Evolutionary conservation across 2,888 invertebrate species (phyloP).

Genomic region (Xanthia icteritia): DNA sequence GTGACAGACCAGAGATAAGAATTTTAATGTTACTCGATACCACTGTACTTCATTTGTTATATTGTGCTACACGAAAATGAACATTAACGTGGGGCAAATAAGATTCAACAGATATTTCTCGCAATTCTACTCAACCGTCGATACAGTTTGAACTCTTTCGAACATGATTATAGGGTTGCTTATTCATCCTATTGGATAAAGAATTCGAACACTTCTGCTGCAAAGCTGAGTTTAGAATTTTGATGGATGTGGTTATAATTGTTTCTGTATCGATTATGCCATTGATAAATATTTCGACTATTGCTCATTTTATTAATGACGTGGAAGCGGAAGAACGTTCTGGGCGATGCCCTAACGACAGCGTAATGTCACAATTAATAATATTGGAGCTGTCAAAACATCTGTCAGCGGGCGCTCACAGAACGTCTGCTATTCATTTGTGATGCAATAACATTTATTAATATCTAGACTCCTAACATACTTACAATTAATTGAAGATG

Average conservation of each 20-base stretch:
- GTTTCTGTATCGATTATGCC: conserved; percentile 91
- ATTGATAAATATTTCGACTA: conserved; percentile 90
- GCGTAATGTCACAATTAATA: conserved; percentile 89
- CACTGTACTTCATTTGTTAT: conserved; percentile 76
- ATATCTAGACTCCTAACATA: conserved; percentile 41
- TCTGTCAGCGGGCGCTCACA: conserved; percentile 81
- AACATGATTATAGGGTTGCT: conserved; percentile 65
- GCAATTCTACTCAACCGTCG: conserved; percentile 35
- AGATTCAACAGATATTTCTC: conserved; percentile 57
- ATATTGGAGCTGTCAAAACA: conserved; percentile 89
- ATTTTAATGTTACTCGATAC: conserved; percentile 89
- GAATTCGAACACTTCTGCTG: conserved; percentile 76
- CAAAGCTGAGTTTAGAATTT: conserved; percentile 85
- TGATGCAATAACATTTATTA: conserved; percentile 81
- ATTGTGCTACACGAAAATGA: conserved; percentile 68
- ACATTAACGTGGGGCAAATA: conserved; percentile 66
- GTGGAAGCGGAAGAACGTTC: conserved; percentile 88
- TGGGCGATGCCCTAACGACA: conserved; percentile 86
- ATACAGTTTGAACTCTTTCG: conserved; percentile 75
- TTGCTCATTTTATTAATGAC: conserved; percentile 90
- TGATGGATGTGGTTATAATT: conserved; percentile 91
- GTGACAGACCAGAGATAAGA: conserved; percentile 90
- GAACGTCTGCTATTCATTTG: conserved; percentile 78
- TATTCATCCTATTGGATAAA: conserved; percentile 65
- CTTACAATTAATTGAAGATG: conserved; percentile 41